Conservation (phyloP, 2,113 vertebrate genomes). For the Podilymbus podiceps region DNA sequence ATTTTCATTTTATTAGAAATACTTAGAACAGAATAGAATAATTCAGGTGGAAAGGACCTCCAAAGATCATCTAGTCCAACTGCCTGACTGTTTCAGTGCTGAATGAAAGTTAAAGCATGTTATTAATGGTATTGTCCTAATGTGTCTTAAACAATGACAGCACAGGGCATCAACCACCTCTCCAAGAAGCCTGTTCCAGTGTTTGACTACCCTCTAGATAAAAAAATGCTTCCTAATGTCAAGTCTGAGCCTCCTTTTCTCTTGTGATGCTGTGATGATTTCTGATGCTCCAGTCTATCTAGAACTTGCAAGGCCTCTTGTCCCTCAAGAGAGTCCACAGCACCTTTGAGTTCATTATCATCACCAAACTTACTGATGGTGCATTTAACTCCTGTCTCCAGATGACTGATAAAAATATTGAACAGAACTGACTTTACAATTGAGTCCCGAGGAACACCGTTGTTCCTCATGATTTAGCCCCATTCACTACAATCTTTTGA, state of each 20-base stretch:
- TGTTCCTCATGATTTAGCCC: neutral
- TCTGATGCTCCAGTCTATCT: neutral
- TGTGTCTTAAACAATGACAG: neutral
- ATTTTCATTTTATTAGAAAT: neutral
- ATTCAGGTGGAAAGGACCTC: neutral
- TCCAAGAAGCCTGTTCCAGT: neutral
- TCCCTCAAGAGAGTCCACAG: neutral
- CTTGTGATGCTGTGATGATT: neutral
- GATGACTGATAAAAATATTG: neutral
- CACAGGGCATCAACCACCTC: neutral
- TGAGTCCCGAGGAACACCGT: neutral
- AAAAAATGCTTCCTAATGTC: neutral
- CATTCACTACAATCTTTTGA: neutral
- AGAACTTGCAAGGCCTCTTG: neutral
- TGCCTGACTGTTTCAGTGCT: neutral
- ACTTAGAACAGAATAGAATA: neutral
- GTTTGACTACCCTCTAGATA: neutral
- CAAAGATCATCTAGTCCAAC: no score
- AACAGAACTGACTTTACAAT: neutral
- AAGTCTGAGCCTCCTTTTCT: rapidly evolving
- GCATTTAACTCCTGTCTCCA: neutral
- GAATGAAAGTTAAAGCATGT: neutral
- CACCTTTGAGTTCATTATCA: neutral
- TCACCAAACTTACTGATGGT: no score
- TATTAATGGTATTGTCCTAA: neutral